Evolutionary conservation across 2,113 vertebrate species (phyloP).

Genomic region (Neolamprologus falcicula): DNA sequence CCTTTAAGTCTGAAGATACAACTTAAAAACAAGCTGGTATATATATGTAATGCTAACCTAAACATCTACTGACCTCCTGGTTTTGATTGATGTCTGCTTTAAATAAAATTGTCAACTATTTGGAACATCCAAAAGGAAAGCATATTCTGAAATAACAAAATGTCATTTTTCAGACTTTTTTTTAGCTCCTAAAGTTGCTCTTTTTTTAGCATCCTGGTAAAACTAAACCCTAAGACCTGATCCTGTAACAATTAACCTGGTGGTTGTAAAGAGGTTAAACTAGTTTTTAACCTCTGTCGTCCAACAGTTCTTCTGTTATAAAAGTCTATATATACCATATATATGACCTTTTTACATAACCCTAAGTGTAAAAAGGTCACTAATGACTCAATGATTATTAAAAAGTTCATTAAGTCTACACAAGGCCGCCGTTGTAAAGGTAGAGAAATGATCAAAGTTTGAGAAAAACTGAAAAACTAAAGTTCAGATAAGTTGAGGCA

Average conservation of each 20-base stretch:
- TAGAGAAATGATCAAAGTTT: not conserved
- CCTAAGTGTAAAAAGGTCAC: not conserved
- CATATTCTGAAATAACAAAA: not conserved
- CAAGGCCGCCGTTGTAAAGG: not conserved
- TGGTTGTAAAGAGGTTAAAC: not conserved
- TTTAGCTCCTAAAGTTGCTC: not conserved
- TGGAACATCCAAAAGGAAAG: not conserved
- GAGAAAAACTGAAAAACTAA: not conserved
- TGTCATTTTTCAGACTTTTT: not conserved
- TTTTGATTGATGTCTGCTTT: rapidly evolving
- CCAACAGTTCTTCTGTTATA: not conserved
- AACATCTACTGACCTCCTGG: not conserved
- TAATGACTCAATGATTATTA: not conserved
- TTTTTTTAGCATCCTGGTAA: not conserved
- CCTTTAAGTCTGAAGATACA: not conserved
- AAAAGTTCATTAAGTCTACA: not conserved
- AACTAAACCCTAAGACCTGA: not conserved
- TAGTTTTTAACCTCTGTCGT: not conserved
- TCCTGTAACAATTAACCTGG: not conserved
- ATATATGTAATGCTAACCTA: not conserved
- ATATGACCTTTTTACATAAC: not conserved
- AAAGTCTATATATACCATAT: not conserved
- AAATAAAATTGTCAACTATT: not conserved
- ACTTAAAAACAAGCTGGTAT: not conserved
- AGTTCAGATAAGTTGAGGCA: not conserved